These are phyloP conservation scores for Littorina saxatilis DNA, from an alignment of 1,140 invertebrate genomes.

Conservation along the genomic window DNA sequence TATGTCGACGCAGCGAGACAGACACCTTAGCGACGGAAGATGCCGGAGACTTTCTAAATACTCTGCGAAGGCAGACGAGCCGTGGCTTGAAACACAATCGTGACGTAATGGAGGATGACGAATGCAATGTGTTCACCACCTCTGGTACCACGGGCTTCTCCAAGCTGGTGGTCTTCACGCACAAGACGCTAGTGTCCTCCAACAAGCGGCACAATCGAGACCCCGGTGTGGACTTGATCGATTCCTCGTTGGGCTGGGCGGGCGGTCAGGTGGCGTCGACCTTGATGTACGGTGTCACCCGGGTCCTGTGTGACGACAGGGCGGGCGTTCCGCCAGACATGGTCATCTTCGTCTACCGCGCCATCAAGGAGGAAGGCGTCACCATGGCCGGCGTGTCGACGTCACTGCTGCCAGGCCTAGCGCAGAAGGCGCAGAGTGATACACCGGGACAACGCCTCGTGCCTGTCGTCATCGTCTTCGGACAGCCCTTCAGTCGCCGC, in stretches of 20 bases:
- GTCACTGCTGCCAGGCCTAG: background rate
- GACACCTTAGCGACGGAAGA: background rate
- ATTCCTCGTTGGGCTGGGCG: background rate
- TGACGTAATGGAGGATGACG: background rate
- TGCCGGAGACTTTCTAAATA: background rate
- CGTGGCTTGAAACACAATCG: background rate
- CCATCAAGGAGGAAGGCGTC: background rate
- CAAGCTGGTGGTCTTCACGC: constrained; percentile 2
- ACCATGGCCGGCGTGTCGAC: background rate
- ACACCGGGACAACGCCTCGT: background rate
- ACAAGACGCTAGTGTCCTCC: background rate
- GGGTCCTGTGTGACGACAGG: constrained; percentile 14
- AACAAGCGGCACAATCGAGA: background rate
- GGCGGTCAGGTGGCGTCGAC: background rate
- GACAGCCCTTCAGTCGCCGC: background rate
- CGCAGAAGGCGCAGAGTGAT: background rate
- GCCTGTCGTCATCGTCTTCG: background rate
- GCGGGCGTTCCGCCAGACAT: background rate
- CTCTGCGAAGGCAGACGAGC: background rate
- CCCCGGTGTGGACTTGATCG: background rate
- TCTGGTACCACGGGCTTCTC: constrained; percentile 16
- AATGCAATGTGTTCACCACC: constrained; percentile 23
- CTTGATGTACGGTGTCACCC: background rate
- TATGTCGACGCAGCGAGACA: background rate
- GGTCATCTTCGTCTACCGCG: background rate